Base-by-base conservation (phyloP, 2,888 invertebrate genomes). In the Hirudinaria manillensis region DNA sequence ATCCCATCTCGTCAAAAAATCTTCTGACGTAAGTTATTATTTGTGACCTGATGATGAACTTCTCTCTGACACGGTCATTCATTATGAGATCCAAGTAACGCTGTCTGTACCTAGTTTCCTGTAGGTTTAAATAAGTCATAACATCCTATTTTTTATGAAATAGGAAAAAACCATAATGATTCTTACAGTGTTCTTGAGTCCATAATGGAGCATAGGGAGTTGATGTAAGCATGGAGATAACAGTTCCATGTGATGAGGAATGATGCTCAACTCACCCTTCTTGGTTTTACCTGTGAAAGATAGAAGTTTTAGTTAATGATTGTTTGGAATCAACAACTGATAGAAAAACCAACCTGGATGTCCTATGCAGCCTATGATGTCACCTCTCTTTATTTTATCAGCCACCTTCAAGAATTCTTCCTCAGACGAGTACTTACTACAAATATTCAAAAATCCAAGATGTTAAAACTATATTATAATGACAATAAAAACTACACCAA, bases 191-290 rank as follows among this genome's bases (percentile, higher is more conserved):
- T 99, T 96, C 85, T 96, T 97, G 21, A 99, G 89, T 13, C 99
- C 99, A 86, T 91, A 99, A 86, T 99, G 96, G 79, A 98, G 87
- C 88, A 96, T 94, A 3, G 99, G 99, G 81, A 99, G 87, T 94
- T 98, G 97, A 82, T 97, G 97, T 45, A 99, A 88, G 86, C 99
- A 99, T 0, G 99, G 99, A 19, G 97, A 93, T 6, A 99, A 87
- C 66, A 99, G 87, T 80, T 90, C 90, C 75, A 98, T 89, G 81
- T 89, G 89, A 79, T 89, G 90, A 0, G 99, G 97, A 81, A 98
- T 89, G 77, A 99, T 90, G 0, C 97, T 98, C 29, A 99, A 88
- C 87, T 99, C 99, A 38, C 99, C 99, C 84, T 95, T 96, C 86
- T 98, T 98, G 36, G 97, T 95, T 78, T 84, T 83, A 53, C 86